Conservation (phyloP, 2,797 vertebrate genomes). For the Oryzias dopingdopingensis region DNA sequence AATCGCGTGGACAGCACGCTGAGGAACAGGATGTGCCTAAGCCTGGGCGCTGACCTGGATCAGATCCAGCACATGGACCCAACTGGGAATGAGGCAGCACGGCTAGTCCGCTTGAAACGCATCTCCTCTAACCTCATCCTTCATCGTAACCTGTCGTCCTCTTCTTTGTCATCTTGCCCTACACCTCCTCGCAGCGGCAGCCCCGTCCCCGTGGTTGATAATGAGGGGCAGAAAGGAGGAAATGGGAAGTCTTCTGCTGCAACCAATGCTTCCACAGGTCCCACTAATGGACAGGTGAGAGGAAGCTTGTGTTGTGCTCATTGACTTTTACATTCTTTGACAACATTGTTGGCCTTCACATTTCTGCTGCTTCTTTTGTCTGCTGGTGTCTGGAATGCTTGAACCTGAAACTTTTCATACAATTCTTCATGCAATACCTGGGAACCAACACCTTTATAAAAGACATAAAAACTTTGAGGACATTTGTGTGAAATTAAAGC, state of each 20-base stretch:
- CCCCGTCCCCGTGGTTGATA: conserved; percentile 33
- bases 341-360: too few relatives aligned
- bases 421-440: too few relatives aligned
- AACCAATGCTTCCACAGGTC: neutral
- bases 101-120: conserved; percentile 64
- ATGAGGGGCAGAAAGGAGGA: neutral
- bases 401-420: too few relatives aligned
- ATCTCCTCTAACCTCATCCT: conserved; percentile 75
- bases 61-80: conserved; percentile 36
- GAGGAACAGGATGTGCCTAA: conserved; percentile 72
- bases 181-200: conserved; percentile 55
- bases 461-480: too few relatives aligned
- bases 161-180: conserved; percentile 63
- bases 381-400: too few relatives aligned
- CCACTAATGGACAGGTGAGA: conserved; percentile 52
- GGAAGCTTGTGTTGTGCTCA: neutral
- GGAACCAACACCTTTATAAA: too few relatives aligned
- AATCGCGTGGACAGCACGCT: conserved; percentile 41
- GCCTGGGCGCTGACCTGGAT: conserved; percentile 75
- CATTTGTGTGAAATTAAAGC: too few relatives aligned
- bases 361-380: too few relatives aligned
- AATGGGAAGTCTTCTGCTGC: conserved; percentile 1
- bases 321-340: too few relatives aligned
- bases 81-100: conserved; percentile 45
- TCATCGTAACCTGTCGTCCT: conserved; percentile 43